These are phyloP conservation scores for Clinocottus analis DNA, from an alignment of 2,113 vertebrate genomes.

Conservation along the genomic window DNA sequence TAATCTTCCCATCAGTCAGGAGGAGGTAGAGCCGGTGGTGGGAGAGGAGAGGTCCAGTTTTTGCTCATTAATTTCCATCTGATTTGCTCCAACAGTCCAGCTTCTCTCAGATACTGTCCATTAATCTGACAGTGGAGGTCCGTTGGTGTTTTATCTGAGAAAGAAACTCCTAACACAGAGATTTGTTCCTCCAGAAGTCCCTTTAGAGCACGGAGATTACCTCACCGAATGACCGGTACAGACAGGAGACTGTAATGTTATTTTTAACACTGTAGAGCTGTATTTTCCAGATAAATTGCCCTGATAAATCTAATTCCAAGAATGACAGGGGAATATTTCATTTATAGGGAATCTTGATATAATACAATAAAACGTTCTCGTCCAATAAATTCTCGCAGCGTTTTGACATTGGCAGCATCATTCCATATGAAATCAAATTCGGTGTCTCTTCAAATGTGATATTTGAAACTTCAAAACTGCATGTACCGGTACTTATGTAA, in stretches of 20 bases:
- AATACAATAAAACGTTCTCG: conserved; percentile 26
- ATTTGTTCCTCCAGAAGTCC: conserved; percentile 33
- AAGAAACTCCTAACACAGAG: conserved; percentile 36
- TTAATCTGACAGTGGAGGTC: conserved; percentile 77
- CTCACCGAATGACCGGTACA: background rate
- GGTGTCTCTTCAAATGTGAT: conserved; percentile 10
- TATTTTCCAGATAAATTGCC: conserved; percentile 19
- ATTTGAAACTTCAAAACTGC: background rate
- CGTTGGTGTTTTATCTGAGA: conserved; percentile 66
- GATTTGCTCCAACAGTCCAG: conserved; percentile 75
- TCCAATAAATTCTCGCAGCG: conserved; percentile 17
- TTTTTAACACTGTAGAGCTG: conserved; percentile 5
- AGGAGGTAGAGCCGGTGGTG: conserved; percentile 64
- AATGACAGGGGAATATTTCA: conserved; percentile 30
- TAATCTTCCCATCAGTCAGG: conserved; percentile 82
- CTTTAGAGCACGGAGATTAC: conserved; percentile 27
- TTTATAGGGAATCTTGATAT: conserved; percentile 19
- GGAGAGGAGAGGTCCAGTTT: conserved; percentile 71
- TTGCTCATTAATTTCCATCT: conserved; percentile 83
- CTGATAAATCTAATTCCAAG: conserved; percentile 10
- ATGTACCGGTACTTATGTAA: conserved; percentile 5
- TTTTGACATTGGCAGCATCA: conserved; percentile 19
- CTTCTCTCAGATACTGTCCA: conserved; percentile 75
- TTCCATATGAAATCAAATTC: conserved; percentile 5
- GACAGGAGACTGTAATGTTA: background rate